Evolutionary conservation across 2,797 vertebrate species (phyloP), one percentile per base, ranked within the genome.

Genomic region (Malacoctenus gilli): DNA sequence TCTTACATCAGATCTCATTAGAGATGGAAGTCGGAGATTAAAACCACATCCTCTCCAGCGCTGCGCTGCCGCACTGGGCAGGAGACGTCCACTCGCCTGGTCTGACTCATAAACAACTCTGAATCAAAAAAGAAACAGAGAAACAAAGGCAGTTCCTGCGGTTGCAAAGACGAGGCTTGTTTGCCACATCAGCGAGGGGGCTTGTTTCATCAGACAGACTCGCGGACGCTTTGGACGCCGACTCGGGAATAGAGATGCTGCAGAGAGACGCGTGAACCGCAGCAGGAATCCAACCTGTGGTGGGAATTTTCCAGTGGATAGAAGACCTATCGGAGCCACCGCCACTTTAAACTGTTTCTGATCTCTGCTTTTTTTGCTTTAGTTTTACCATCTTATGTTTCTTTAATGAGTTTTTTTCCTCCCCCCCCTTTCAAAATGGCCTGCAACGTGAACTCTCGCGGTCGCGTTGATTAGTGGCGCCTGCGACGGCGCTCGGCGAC

Each of bases 1-100:
- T 75, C 77, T 79, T 76, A 79, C 73, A 79, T 82, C 77, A 72
- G 80, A 85, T 88, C 84, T 86, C 87, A 89, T 90, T 90, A 90
- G 88, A 82, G 79, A 91, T 85, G 80, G 82, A 88, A 85, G 72
- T 66, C n/a, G 50, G 73, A 85, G 85, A 89, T 79, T 89, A 87
- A n/a, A 82, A 87, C 73, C 66, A 68, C 75, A 82, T 87, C 82
- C 79, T 83, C 76, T 69, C 68, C 65, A 62, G 78, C 59, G 63
- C n/a, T n/a, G n/a, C 69, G 44, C 59, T 62, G 70, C 76, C 10
- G 68, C 62, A 72, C 58, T 39, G 68, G 59, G 70, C 80, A 78
- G 64, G 68, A 84, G 81, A 69, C 75, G 55, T 73, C 62, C 70
- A 67, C 72, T 83, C 83, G 43, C 59, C 42, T 57, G 59, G 31